phyloP scores from a whole-genome alignment of 2,113 vertebrate genomes.

The Salvelinus fontinalis region DNA sequence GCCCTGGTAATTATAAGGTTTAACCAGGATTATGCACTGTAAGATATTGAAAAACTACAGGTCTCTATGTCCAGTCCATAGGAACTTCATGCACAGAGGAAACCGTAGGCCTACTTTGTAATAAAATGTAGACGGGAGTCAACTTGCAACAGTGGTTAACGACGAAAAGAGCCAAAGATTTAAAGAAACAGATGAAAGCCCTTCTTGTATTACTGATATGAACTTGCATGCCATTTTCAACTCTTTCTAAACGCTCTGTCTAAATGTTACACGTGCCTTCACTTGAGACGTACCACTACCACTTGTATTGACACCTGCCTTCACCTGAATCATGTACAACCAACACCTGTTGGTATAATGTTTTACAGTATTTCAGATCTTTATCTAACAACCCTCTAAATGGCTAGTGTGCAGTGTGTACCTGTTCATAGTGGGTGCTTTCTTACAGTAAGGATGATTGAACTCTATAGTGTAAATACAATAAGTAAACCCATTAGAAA shows the following conservation, averaged over 20 bases:
- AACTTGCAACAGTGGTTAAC: neutral
- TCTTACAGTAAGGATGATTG: neutral
- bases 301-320: neutral
- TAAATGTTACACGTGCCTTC: no score
- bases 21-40: neutral
- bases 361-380: neutral
- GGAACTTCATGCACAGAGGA: neutral
- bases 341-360: neutral
- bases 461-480: neutral
- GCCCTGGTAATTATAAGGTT: neutral
- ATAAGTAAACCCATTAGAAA: neutral
- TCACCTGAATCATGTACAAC: neutral
- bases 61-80: neutral
- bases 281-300: no score
- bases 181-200: neutral
- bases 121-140: neutral
- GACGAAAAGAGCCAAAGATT: no score
- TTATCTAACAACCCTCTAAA: neutral
- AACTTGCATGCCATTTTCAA: no score
- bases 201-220: no score
- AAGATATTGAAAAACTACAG: neutral
- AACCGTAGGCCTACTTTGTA: neutral
- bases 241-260: neutral
- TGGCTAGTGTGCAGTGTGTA: neutral
- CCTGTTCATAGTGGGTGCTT: conserved; percentile 1